These are phyloP conservation scores for Ophion ventricosus DNA, from an alignment of 2,888 invertebrate genomes.

Conservation along the genomic window DNA sequence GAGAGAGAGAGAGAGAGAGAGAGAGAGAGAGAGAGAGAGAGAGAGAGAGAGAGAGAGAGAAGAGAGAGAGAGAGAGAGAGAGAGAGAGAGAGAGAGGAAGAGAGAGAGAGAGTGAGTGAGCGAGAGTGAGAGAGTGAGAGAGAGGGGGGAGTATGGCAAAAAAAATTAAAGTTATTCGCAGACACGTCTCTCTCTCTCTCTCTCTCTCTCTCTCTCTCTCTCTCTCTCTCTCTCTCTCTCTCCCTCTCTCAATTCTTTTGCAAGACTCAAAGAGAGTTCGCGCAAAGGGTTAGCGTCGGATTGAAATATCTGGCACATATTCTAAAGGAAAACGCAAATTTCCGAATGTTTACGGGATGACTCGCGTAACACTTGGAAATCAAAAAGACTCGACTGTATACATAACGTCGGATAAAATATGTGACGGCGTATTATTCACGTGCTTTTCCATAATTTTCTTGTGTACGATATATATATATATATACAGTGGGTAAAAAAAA, in stretches of 20 bases:
- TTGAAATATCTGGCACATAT: background rate
- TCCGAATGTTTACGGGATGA: background rate
- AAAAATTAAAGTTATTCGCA: slow-evolving; percentile 17
- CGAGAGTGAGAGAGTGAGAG: background rate
- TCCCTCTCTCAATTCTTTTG: slow-evolving; percentile 7
- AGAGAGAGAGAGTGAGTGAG: background rate
- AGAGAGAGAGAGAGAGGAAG: background rate
- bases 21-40: background rate
- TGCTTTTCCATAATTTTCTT: background rate
- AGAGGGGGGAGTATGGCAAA: background rate
- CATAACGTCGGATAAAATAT: background rate
- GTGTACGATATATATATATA: background rate
- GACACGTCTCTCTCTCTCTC: slow-evolving; percentile 20
- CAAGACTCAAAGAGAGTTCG: background rate
- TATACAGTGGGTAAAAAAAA: no score
- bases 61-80: slow-evolving; percentile 1
- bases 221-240: no score
- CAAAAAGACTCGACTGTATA: background rate
- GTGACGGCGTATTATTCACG: background rate
- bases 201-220: slow-evolving; percentile 7
- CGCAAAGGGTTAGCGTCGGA: background rate
- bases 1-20: background rate
- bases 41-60: background rate
- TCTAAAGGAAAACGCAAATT: background rate
- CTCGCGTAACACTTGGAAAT: background rate